phyloP scores from a whole-genome alignment of 92 coral and sea anemone genomes.

The Epizoanthus ramosus region DNA sequence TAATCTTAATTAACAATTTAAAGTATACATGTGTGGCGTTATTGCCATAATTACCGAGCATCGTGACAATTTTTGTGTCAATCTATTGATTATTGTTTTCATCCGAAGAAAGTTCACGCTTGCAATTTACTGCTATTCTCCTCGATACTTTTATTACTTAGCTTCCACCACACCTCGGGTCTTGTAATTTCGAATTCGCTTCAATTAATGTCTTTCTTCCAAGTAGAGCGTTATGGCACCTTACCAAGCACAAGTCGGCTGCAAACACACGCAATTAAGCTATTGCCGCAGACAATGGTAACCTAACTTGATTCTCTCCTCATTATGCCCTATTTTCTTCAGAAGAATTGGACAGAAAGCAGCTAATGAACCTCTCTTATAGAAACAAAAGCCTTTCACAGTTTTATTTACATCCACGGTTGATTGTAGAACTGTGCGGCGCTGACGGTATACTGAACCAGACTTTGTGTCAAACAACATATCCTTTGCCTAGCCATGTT shows the following conservation, averaged over 20 bases:
- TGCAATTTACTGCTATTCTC: constrained; percentile 47
- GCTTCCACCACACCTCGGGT: not conserved
- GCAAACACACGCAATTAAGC: constrained; percentile 42
- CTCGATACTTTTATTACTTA: constrained; percentile 16
- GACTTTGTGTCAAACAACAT: too few relatives aligned
- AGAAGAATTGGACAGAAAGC: constrained; percentile 56
- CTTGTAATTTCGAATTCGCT: constrained; percentile 9
- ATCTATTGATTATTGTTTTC: constrained; percentile 17
- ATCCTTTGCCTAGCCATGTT: too few relatives aligned
- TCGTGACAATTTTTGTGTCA: not conserved
- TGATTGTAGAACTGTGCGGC: not conserved
- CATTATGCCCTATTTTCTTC: constrained; percentile 63
- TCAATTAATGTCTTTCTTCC: constrained; percentile 36
- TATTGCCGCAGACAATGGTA: constrained; percentile 37
- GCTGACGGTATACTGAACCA: too few relatives aligned
- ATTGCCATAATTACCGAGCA: not conserved
- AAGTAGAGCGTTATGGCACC: constrained; percentile 7
- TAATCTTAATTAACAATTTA: not conserved
- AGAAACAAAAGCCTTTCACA: constrained; percentile 59
- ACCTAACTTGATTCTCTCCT: constrained; percentile 58
- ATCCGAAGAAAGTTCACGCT: constrained; percentile 39
- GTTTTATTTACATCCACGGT: constrained; percentile 48
- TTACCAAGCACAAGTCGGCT: not conserved
- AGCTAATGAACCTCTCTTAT: constrained; percentile 62
- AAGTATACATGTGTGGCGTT: not conserved